phyloP scores from a whole-genome alignment of 30 jellyfish, hydroid and myxozoan genomes.

The Aurelia coerulea region DNA sequence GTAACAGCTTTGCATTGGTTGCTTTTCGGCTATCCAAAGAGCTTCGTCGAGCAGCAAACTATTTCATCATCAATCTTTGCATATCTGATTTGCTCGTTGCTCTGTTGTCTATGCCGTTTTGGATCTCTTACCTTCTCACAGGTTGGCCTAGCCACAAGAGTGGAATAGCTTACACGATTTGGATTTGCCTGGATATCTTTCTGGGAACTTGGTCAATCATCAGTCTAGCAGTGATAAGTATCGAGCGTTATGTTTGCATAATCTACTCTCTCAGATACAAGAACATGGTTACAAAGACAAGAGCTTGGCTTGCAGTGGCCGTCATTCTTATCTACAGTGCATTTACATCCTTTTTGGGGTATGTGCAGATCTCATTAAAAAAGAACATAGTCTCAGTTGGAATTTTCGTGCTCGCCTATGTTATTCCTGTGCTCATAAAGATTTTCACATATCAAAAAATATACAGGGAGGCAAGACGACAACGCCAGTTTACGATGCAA shows the following conservation, averaged over 20 bases:
- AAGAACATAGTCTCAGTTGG: not conserved
- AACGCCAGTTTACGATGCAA: constrained; percentile 4
- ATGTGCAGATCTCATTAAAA: not conserved
- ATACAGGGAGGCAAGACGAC: constrained; percentile 65
- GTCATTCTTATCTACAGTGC: constrained; percentile 31
- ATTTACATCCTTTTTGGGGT: constrained; percentile 32
- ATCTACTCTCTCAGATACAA: constrained; percentile 53
- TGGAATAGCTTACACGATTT: constrained; percentile 61
- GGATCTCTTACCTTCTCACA: constrained; percentile 70
- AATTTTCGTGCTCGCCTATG: constrained; percentile 9
- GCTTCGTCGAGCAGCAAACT: constrained; percentile 65
- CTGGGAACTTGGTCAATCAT: constrained; percentile 89
- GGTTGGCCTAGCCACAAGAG: constrained; percentile 72
- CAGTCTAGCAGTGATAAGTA: constrained; percentile 72
- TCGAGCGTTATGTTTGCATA: constrained; percentile 24
- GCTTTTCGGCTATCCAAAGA: constrained; percentile 83
- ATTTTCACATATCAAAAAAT: constrained; percentile 51
- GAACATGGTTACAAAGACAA: constrained; percentile 56
- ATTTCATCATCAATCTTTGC: constrained; percentile 86
- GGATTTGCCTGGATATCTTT: constrained; percentile 77
- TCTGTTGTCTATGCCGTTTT: constrained; percentile 70
- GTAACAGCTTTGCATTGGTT: constrained; percentile 81
- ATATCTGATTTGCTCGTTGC: constrained; percentile 90
- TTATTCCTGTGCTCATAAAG: not conserved
- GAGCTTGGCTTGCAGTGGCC: constrained; percentile 15